Evolutionary conservation across 2,888 invertebrate genomes (phyloP).

Genomic region (Rotaria macrura): DNA sequence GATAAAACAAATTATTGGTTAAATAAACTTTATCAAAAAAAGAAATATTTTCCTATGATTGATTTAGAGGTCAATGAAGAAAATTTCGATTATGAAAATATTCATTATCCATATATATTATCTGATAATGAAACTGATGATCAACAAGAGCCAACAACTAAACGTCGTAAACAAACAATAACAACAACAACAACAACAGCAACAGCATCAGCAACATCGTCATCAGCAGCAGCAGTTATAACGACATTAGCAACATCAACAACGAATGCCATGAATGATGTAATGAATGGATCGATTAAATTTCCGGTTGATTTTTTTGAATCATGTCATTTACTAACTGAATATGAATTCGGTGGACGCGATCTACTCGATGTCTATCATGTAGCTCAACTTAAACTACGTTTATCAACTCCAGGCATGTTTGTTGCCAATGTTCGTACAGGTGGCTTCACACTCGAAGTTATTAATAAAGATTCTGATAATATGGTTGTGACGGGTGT

Average conservation of each 20-base stretch:
- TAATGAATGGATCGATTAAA: conserved; percentile 52
- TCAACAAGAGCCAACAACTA: not conserved
- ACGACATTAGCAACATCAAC: not conserved
- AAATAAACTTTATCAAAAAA: conserved; percentile 17
- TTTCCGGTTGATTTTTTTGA: conserved; percentile 96
- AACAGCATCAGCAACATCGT: not conserved
- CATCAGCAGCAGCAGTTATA: no score
- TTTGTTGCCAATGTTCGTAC: conserved; percentile 49
- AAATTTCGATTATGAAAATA: not conserved
- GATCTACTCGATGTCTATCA: conserved; percentile 88
- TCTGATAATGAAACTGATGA: not conserved
- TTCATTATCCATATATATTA: not conserved
- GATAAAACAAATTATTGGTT: conserved; percentile 52
- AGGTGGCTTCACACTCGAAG: conserved; percentile 75
- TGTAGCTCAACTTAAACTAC: conserved; percentile 77
- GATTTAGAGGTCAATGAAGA: not conserved
- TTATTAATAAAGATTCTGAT: conserved; percentile 69
- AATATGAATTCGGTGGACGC: conserved; percentile 85
- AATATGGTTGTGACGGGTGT: conserved; percentile 70
- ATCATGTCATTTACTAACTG: conserved; percentile 77
- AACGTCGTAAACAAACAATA: not conserved
- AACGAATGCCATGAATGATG: not conserved
- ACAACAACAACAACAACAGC: not conserved
- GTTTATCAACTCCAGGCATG: conserved; percentile 52
- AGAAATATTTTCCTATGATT: not conserved